Evolutionary conservation across 2,888 invertebrate species (phyloP).

Genomic region (Ommatoiulus sabulosus): DNA sequence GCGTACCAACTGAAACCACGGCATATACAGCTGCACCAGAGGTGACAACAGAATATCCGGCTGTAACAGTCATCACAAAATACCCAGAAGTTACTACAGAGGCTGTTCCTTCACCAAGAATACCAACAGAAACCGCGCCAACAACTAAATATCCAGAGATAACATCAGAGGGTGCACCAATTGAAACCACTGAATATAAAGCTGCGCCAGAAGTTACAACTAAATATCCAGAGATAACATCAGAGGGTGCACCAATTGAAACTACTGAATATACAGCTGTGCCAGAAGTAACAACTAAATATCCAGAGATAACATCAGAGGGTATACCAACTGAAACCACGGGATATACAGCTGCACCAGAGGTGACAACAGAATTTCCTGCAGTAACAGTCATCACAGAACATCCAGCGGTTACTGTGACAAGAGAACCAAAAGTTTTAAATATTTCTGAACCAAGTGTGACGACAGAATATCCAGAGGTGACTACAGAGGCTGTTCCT

Average conservation of each 20-base stretch:
- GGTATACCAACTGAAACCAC: neutral
- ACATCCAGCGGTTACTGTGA: neutral
- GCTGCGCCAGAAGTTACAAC: neutral
- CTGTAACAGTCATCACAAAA: slow-evolving; percentile 26
- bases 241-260: neutral
- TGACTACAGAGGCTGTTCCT: neutral
- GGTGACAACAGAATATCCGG: slow-evolving; percentile 31
- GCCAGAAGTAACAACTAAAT: slow-evolving; percentile 5
- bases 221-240: slow-evolving; percentile 13
- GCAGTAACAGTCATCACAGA: slow-evolving; percentile 17
- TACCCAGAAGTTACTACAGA: slow-evolving; percentile 4
- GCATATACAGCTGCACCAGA: neutral
- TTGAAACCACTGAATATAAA: neutral
- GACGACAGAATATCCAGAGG: neutral
- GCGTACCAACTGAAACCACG: neutral
- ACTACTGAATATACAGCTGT: neutral
- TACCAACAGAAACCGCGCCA: too few species aligned
- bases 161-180: neutral
- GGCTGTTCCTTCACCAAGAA: neutral
- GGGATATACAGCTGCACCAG: neutral
- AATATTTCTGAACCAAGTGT: too few species aligned
- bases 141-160: neutral
- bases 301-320: slow-evolving; percentile 36
- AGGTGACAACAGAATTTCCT: slow-evolving; percentile 25
- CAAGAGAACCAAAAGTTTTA: too few species aligned